These are phyloP conservation scores for Thaumatotibia leucotreta DNA, from an alignment of 1,140 invertebrate genomes.

Conservation along the genomic window DNA sequence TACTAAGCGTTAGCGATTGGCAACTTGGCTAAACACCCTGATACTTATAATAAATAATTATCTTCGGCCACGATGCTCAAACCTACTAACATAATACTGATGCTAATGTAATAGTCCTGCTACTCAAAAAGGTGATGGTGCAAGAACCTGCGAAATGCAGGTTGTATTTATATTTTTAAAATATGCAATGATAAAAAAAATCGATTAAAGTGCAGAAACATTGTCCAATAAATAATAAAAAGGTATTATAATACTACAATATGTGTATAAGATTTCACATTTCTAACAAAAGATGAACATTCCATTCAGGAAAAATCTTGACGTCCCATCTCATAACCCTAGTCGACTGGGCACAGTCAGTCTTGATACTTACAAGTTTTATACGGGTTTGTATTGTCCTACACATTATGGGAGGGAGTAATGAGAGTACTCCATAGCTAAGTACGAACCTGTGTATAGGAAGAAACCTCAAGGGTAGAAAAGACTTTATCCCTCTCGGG, in stretches of 20 bases:
- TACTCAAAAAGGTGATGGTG: too few species aligned
- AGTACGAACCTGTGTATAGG: not conserved
- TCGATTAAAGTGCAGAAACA: too few species aligned
- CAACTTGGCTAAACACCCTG: too few species aligned
- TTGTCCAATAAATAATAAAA: too few species aligned
- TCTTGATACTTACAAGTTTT: conserved; percentile 8
- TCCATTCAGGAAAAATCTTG: not conserved
- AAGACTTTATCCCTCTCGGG: conserved; percentile 21
- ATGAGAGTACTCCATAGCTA: conserved; percentile 41
- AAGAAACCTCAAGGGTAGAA: conserved; percentile 31
- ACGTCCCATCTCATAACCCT: not conserved
- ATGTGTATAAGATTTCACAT: not conserved
- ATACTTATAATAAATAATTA: too few species aligned
- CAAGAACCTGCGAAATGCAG: too few species aligned
- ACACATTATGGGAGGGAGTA: conserved; percentile 37
- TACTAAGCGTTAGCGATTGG: too few species aligned
- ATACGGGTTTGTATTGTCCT: conserved; percentile 20
- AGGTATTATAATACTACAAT: not conserved
- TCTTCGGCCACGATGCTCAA: too few species aligned
- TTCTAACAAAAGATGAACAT: not conserved
- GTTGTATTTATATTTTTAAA: too few species aligned
- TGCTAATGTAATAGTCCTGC: too few species aligned
- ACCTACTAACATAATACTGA: too few species aligned
- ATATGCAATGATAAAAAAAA: too few species aligned
- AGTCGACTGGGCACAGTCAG: conserved; percentile 8